These are phyloP conservation scores for Phthorimaea operculella DNA, from an alignment of 1,140 invertebrate species.

Conservation along the genomic window DNA sequence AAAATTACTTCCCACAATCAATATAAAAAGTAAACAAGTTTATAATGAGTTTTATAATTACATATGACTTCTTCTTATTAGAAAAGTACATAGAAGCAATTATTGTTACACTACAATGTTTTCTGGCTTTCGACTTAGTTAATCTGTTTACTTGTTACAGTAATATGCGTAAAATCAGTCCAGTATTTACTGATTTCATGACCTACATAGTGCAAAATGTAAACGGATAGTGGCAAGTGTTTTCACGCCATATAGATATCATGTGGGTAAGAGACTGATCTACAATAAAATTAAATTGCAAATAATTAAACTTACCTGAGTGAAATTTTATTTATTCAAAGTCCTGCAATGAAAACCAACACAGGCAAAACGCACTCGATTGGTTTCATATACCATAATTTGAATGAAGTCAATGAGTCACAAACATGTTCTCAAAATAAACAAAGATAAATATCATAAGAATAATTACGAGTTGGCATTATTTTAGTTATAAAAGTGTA, in stretches of 20 bases:
- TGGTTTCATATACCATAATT: constrained; percentile 27
- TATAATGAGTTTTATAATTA: no score
- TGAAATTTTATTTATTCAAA: constrained; percentile 18
- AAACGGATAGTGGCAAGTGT: not conserved
- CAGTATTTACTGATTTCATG: constrained; percentile 15
- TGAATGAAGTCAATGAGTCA: constrained; percentile 27
- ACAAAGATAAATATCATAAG: constrained; percentile 24
- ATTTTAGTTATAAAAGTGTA: constrained; percentile 9
- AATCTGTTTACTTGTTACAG: not conserved
- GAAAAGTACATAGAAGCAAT: no score
- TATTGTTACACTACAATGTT: no score
- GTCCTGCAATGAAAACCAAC: constrained; percentile 22
- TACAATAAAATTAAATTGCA: not conserved
- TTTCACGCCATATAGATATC: not conserved
- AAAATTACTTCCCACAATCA: no score
- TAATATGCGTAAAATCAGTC: not conserved
- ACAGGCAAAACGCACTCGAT: constrained; percentile 33
- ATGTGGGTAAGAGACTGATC: not conserved
- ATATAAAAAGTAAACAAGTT: no score
- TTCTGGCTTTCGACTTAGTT: not conserved
- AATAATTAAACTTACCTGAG: constrained; percentile 14
- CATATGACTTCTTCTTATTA: no score
- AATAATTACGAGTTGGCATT: constrained; percentile 36
- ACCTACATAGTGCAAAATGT: constrained; percentile 18
- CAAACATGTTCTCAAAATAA: constrained; percentile 24